Base-by-base conservation (phyloP, 2,113 vertebrate genomes). In the Mellivora capensis region DNA sequence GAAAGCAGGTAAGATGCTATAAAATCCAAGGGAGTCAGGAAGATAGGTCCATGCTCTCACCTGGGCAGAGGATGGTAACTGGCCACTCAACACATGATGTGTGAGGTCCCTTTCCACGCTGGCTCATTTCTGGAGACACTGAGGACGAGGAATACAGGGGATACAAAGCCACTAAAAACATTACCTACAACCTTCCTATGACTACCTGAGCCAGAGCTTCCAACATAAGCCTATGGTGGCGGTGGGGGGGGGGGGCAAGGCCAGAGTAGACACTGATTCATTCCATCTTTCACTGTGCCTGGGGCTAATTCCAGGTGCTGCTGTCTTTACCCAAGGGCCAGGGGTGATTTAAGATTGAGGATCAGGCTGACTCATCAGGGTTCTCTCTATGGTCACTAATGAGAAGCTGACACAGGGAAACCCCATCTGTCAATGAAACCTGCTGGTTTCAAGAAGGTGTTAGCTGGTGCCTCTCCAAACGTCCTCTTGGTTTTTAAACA, bases 391-490 rank as follows among this genome's bases (percentile, higher is more conserved):
- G 74, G 27, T 74, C 54, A 29, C 0, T 34, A 61, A 20, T 34
- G 52, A 77, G 0, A 15, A 37, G 82, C 47, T 47, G 27, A 92
- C 21, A 69, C 31, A 27, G 25, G 52, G 59, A 84, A 96, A 85
- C 4, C 14, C 42, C 79, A 67, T 37, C 86, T 42, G n/a, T 64
- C 87, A 74, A 37, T 2, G 10, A 89, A 84, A 21, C 8, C 79
- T 61, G 67, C 52, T 62, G 79, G 52, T n/a, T n/a, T n/a, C 84
- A 67, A 80, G 87, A 87, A 96, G 37, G 85, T 67, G 49, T 74
- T 81, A 61, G 52, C 34, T 67, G 61, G 84, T 37, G 31, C 79
- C n/a, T 90, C 74, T 83, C 47, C 54, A 74, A 67, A 67, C 20
- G 77, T 39, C 79, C 27, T 59, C 82, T 57, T 61, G 49, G 57